Base-by-base conservation (phyloP, 2,113 vertebrate species). In the Entelurus aequoreus region DNA sequence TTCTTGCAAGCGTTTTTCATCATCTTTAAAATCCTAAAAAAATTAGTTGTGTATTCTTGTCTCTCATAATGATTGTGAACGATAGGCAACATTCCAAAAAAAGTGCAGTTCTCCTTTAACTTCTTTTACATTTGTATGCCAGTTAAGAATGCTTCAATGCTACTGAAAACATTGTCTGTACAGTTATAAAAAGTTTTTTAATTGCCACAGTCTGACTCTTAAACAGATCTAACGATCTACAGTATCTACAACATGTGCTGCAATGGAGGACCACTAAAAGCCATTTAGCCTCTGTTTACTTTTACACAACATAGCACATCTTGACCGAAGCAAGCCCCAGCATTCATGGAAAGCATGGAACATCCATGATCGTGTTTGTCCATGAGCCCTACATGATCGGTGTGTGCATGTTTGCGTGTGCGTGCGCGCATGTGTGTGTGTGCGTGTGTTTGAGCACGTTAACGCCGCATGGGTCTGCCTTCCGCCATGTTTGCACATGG, bases 401-500 rank as follows among this genome's bases (percentile, higher is more conserved):
- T 50, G 42, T 52, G 50, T 16, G 37, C 48, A 3, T 49, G 54
- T 57, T n/a, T 62, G 38, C n/a, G 16, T 47, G 51, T 44, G 56
- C 37, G 8, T 67, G 68, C 16, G 5, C 21, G 19, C 48, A 55
- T 55, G 47, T 44, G 38, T 50, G 2, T 50, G 55, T 59, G 35
- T 63, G 38, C 15, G 12, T 46, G 48, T 46, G 57, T 42, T 9
- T 69, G 71, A n/a, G 5, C 36, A 36, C 48, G 59, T 21, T 49
- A 19, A 7, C 49, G 42, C 44, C 12, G 50, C 51, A 42, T 62
- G 54, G 46, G 48, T 53, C 37, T 35, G 8, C 53, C 49, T 21
- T 48, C 44, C 8, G 19, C n/a, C 3, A n/a, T 54, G 63, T 80
- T 72, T 80, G 28, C 61, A 59, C 42, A 44, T 4, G 11, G 54